A percentile compares a stretch with the other conserved stretches of the same genome.
These are phyloP conservation scores for Troglohyphantes excavatus DNA, from an alignment of 2,888 invertebrate genomes.

Conservation along the genomic window DNA sequence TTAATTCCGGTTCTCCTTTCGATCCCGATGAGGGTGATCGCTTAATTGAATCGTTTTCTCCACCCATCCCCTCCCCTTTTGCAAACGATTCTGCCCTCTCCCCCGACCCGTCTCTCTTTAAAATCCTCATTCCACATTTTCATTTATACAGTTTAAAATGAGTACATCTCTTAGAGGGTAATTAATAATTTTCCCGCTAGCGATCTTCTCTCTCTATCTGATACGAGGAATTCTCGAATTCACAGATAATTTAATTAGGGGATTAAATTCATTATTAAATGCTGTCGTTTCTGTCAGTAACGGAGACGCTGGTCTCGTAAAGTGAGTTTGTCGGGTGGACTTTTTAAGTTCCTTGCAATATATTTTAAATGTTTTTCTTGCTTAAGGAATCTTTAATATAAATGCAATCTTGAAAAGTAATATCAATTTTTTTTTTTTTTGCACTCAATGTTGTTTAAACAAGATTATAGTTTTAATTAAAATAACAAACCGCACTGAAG, in stretches of 20 bases:
- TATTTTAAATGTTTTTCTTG: too few species aligned
- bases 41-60: constrained; percentile 64
- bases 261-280: constrained; percentile 14
- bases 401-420: too few species aligned
- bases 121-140: constrained; percentile 6
- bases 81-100: constrained; percentile 13
- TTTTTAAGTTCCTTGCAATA: too few species aligned
- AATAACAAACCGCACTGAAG: too few species aligned
- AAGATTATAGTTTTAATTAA: too few species aligned
- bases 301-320: too few species aligned
- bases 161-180: constrained; percentile 16
- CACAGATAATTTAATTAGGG: constrained; percentile 37
- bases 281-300: not conserved
- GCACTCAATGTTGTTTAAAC: too few species aligned
- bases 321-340: too few species aligned
- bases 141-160: constrained; percentile 32
- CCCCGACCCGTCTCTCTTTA: not conserved
- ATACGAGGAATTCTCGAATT: constrained; percentile 3
- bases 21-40: constrained; percentile 42
- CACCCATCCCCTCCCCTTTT: not conserved
- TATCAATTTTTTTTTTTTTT: too few species aligned
- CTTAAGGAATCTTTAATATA: too few species aligned
- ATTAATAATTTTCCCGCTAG: constrained; percentile 22
- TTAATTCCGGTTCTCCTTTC: constrained; percentile 50
- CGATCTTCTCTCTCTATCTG: not conserved